Percentiles rank a stretch among this genome's conserved stretches.
These are phyloP conservation scores for Julus scanicus DNA, from an alignment of 2,888 invertebrate species.

Conservation along the genomic window DNA sequence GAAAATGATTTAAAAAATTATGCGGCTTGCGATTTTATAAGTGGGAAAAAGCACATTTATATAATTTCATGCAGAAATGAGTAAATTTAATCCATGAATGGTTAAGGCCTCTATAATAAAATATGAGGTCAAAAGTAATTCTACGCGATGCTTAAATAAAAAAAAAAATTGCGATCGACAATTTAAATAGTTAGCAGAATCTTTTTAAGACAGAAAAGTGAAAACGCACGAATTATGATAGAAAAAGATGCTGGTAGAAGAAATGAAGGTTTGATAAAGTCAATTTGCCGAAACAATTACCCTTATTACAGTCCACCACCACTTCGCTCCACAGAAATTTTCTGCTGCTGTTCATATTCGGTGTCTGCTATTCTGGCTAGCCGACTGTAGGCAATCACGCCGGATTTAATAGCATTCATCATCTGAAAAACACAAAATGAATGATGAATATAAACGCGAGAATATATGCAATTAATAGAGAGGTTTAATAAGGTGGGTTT, in stretches of 20 bases:
- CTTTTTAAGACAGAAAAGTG: not conserved
- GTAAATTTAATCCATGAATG: not conserved
- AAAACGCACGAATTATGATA: not conserved
- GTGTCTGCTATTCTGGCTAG: slow-evolving; percentile 95
- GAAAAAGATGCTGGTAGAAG: not conserved
- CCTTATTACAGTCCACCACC: slow-evolving; percentile 86
- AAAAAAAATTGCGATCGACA: not conserved
- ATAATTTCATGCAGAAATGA: not conserved
- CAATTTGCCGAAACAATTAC: not conserved
- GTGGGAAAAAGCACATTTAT: not conserved
- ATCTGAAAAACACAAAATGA: slow-evolving; percentile 75
- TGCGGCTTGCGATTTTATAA: not conserved
- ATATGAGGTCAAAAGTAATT: not conserved
- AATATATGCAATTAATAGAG: not conserved
- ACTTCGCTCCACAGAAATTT: slow-evolving; percentile 84
- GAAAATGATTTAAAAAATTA: not conserved
- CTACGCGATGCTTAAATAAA: not conserved
- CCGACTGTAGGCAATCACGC: slow-evolving; percentile 92
- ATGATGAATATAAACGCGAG: not conserved
- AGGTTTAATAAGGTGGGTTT: not conserved
- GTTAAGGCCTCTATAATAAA: not conserved
- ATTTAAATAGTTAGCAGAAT: not conserved
- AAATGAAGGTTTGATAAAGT: slow-evolving; percentile 17
- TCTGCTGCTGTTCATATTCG: slow-evolving; percentile 82
- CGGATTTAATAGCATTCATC: slow-evolving; percentile 98